Evolutionary conservation across 1,140 invertebrate genomes (phyloP).

Genomic region (Cyclargus thomasi): DNA sequence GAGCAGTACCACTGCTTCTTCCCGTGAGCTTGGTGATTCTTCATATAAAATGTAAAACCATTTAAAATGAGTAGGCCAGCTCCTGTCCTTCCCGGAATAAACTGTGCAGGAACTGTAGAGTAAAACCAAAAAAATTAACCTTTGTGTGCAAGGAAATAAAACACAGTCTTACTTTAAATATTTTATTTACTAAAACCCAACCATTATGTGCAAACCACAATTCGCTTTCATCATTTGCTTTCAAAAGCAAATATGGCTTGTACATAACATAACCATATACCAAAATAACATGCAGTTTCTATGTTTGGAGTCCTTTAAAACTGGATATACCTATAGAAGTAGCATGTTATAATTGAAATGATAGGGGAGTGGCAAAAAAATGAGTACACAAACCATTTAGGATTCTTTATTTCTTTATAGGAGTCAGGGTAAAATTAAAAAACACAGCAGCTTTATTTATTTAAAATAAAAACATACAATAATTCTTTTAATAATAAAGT

Average conservation of each 20-base stretch:
- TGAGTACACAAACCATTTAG: constrained; percentile 42
- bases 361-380: constrained; percentile 30
- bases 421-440: constrained; percentile 14
- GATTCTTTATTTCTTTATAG: constrained; percentile 30
- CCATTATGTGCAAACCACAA: constrained; percentile 2
- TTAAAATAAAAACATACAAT: background rate
- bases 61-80: constrained; percentile 60
- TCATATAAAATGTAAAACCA: constrained; percentile 70
- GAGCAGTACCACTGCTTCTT: constrained; percentile 71
- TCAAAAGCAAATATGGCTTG: constrained; percentile 17
- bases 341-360: constrained; percentile 12
- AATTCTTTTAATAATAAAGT: background rate
- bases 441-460: constrained; percentile 4
- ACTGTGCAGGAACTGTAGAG: constrained; percentile 64
- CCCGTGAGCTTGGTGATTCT: constrained; percentile 65
- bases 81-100: constrained; percentile 62
- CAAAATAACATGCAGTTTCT: constrained; percentile 19
- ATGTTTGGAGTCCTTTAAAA: constrained; percentile 5
- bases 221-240: background rate
- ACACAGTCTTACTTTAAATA: constrained; percentile 29
- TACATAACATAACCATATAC: constrained; percentile 8
- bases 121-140: constrained; percentile 54
- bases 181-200: constrained; percentile 30
- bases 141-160: constrained; percentile 37
- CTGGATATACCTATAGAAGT: constrained; percentile 22